A percentile compares a stretch with the other conserved stretches of the same genome.
phyloP scores from a whole-genome alignment of 2,888 invertebrate genomes.

The Cryptosula pallasiana region DNA sequence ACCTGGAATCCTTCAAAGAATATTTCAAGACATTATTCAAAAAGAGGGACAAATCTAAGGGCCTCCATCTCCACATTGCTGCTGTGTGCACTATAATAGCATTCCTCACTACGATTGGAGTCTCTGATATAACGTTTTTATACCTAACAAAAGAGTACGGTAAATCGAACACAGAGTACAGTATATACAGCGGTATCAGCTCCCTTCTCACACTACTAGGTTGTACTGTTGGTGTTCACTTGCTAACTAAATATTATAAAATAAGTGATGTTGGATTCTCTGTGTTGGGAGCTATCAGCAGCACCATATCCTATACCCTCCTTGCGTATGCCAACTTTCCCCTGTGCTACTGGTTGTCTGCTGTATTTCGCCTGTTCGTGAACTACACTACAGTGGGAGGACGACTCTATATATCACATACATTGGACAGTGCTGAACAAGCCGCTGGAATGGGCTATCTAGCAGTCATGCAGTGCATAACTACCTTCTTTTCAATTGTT shows the following conservation, averaged over 20 bases:
- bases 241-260: neutral
- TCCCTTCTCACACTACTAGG: neutral
- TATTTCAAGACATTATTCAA: neutral
- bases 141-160: constrained; percentile 18
- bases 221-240: neutral
- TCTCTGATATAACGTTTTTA: neutral
- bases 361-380: neutral
- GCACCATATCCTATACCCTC: neutral
- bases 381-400: neutral
- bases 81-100: neutral
- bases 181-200: neutral
- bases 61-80: neutral
- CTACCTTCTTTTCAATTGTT: neutral
- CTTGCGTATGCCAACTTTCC: neutral
- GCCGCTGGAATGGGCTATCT: neutral
- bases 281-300: neutral
- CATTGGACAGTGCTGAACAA: neutral
- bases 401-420: neutral
- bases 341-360: neutral
- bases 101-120: neutral
- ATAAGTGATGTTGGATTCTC: constrained; percentile 1
- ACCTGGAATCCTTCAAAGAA: neutral
- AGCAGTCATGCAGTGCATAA: neutral
- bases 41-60: neutral
- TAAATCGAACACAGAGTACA: neutral